Base-by-base conservation (phyloP, 2,888 invertebrate species). In the Mesorhabditis belari region DNA sequence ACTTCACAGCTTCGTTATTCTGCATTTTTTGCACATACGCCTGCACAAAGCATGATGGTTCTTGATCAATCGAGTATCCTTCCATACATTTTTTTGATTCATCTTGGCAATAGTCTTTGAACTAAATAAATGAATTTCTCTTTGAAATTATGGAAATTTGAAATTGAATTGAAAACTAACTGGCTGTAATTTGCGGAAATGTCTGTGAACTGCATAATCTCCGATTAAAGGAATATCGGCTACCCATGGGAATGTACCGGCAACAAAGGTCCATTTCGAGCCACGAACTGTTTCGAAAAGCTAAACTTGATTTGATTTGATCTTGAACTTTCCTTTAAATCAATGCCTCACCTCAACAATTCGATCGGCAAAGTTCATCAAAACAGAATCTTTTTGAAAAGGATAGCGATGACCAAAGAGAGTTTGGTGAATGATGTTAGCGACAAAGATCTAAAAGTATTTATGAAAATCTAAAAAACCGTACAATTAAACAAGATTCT, bases 351-450 rank as follows among this genome's bases (percentile, higher is more conserved):
- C 44, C n/a, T 35, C 44, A 9, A 35, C 44, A 35, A 35, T 35
- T n/a, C 12, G n/a, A 35, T 35, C 44, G n/a, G 44, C 44, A n/a
- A 35, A n/a, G 12, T n/a, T n/a, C 44, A 35, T 35, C 44, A 35
- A 35, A 9, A 35, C 44, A 35, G 44, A 35, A 21, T 21, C 29
- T 12, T 72, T 60, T 17, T 64, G 51, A 44, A 66, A 60, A 2
- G 55, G 56, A 58, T 62, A 70, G n/a, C 62, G 63, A 51, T 64
- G 66, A 5, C 73, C 72, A 52, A 71, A 71, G 0, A 74, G 59
- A 3, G 62, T 53, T n/a, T 69, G 62, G 61, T 67, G 67, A 61
- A 74, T 73, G 6, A 74, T 64, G 55, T 74, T 74, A 9, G 67
- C 69, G 5, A 74, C 67, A 28, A 69, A 68, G 3, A 73, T 49